Percentiles rank a stretch among this genome's conserved stretches.
Conservation (phyloP, 2,797 vertebrate genomes). For the Ceryle rudis region DNA sequence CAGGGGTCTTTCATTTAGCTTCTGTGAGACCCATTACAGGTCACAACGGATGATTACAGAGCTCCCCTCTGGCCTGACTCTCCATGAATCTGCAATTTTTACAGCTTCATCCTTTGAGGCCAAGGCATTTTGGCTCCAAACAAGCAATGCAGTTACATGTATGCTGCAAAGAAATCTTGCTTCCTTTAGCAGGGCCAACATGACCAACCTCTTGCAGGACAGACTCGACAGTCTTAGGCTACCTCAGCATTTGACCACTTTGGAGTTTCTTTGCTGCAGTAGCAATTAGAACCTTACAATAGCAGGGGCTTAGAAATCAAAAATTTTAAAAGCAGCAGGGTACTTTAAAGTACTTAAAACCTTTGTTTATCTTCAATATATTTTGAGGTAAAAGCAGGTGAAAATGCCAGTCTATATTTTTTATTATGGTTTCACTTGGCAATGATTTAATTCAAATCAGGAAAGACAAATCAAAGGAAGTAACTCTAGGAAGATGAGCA, state of each 20-base stretch:
- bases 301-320: not conserved
- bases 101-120: constrained; percentile 28
- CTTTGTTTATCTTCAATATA: not conserved
- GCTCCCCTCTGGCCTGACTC: not conserved
- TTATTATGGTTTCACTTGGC: not conserved
- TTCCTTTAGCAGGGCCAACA: not conserved
- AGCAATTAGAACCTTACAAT: not conserved
- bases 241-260: not conserved
- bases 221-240: not conserved
- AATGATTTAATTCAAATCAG: constrained; percentile 12
- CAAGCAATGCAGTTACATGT: not conserved
- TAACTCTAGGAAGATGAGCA: constrained; percentile 29
- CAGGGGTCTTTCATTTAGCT: not conserved
- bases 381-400: not conserved
- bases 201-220: not conserved
- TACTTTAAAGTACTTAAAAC: not conserved
- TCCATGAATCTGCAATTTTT: constrained; percentile 35
- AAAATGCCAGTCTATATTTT: not conserved
- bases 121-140: constrained; percentile 40
- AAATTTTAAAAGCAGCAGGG: not conserved
- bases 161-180: not conserved
- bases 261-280: not conserved
- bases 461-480: not conserved
- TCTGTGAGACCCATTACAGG: constrained; percentile 13
- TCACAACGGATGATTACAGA: not conserved